Evolutionary conservation across 2,888 invertebrate genomes (phyloP).

Genomic region (Tiliacea aurago): DNA sequence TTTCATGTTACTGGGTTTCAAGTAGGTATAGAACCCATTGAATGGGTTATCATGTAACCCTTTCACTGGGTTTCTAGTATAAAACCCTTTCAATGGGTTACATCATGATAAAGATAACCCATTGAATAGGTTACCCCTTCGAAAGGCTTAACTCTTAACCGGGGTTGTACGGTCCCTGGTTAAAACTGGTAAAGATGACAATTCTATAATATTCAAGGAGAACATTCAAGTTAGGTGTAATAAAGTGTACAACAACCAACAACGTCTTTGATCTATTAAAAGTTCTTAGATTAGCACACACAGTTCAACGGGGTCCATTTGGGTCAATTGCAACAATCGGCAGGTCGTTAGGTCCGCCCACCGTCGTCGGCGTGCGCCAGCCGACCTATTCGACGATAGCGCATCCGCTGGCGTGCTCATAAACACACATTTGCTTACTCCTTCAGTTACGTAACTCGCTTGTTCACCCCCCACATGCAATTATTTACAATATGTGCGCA

Average conservation of each 20-base stretch:
- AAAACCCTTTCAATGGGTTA: no score
- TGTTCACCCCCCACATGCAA: slow-evolving; percentile 46
- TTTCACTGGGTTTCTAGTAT: no score
- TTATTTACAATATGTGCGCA: slow-evolving; percentile 51
- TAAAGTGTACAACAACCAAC: not conserved
- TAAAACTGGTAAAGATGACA: not conserved
- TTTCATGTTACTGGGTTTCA: no score
- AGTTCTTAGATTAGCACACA: slow-evolving; percentile 71
- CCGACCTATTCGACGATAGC: slow-evolving; percentile 59
- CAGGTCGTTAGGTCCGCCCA: slow-evolving; percentile 72
- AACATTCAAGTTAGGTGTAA: not conserved
- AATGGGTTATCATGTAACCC: no score
- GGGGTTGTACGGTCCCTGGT: no score
- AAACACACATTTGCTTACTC: slow-evolving; percentile 62
- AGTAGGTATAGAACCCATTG: no score
- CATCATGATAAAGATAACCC: no score
- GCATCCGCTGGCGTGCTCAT: slow-evolving; percentile 65
- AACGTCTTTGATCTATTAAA: slow-evolving; percentile 65
- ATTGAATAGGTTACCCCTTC: no score
- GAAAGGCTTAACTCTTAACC: no score
- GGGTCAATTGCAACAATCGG: slow-evolving; percentile 80
- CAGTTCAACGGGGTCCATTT: slow-evolving; percentile 76
- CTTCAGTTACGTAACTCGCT: slow-evolving; percentile 55
- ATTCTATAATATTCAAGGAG: not conserved
- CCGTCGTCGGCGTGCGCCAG: slow-evolving; percentile 55